Evolutionary conservation across 2,113 vertebrate species (phyloP).

Genomic region (Anas platyrhynchos): DNA sequence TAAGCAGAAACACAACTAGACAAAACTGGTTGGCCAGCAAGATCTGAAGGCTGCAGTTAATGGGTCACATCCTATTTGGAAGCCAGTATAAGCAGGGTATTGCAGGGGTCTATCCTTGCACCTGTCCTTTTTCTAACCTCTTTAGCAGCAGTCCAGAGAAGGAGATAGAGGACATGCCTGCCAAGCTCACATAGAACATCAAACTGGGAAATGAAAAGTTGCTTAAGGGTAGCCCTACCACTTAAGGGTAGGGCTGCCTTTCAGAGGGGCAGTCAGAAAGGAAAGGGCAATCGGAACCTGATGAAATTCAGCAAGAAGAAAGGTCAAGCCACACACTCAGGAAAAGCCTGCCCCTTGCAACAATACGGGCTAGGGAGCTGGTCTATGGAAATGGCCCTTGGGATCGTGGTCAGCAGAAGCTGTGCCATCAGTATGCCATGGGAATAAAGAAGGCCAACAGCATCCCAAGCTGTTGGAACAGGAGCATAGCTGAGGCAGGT

Average conservation of each 20-base stretch:
- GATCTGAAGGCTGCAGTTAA: background rate
- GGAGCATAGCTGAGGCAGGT: background rate
- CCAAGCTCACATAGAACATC: background rate
- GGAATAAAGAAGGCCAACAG: background rate
- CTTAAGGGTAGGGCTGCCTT: background rate
- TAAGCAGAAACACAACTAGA: background rate
- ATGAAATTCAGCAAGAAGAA: background rate
- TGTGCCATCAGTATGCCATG: rapidly evolving
- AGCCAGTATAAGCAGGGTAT: background rate
- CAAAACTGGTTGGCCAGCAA: background rate
- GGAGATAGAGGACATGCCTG: background rate
- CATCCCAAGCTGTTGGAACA: background rate
- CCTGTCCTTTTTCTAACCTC: background rate
- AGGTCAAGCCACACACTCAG: background rate
- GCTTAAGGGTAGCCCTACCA: background rate
- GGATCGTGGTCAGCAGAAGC: background rate
- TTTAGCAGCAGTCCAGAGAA: background rate
- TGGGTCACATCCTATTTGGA: background rate
- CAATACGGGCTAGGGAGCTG: background rate
- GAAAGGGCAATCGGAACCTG: background rate
- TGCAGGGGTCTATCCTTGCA: background rate
- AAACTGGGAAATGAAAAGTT: background rate
- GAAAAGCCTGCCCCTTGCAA: background rate
- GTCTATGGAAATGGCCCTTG: background rate
- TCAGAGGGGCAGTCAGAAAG: background rate